Conservation (phyloP, 2,113 vertebrate species). For the Pithys albifrons region DNA sequence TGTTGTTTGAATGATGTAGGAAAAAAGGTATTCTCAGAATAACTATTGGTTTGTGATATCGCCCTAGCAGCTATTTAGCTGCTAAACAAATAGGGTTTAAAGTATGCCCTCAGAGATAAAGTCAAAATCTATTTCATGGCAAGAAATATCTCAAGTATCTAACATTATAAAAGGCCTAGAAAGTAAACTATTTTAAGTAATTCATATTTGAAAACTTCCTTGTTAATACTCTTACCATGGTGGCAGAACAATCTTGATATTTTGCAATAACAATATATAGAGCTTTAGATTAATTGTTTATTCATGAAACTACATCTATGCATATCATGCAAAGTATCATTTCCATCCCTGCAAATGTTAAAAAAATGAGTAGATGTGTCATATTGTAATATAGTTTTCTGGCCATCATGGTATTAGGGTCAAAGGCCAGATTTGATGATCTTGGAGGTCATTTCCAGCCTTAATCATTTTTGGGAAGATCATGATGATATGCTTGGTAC, state of each 20-base stretch:
- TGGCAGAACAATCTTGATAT: background rate
- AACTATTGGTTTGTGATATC: background rate
- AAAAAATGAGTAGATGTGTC: background rate
- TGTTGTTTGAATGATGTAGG: conserved; percentile 5
- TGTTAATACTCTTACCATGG: background rate
- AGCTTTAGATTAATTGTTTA: background rate
- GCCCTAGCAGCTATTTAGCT: background rate
- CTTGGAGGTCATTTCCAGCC: background rate
- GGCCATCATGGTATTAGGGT: background rate
- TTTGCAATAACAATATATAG: background rate
- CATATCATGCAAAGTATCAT: background rate
- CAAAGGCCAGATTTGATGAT: background rate
- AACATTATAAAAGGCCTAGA: background rate
- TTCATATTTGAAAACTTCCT: background rate
- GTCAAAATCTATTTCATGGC: background rate
- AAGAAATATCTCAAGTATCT: background rate
- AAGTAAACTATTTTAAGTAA: background rate
- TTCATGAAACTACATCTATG: background rate
- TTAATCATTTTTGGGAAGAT: background rate
- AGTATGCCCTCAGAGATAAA: background rate
- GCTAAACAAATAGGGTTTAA: background rate
- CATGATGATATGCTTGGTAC: background rate
- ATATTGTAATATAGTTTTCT: rapidly evolving
- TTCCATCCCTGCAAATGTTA: background rate
- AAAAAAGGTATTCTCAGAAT: background rate